phyloP scores from a whole-genome alignment of 2,888 invertebrate species.

The Synanthedon andrenaeformis region DNA sequence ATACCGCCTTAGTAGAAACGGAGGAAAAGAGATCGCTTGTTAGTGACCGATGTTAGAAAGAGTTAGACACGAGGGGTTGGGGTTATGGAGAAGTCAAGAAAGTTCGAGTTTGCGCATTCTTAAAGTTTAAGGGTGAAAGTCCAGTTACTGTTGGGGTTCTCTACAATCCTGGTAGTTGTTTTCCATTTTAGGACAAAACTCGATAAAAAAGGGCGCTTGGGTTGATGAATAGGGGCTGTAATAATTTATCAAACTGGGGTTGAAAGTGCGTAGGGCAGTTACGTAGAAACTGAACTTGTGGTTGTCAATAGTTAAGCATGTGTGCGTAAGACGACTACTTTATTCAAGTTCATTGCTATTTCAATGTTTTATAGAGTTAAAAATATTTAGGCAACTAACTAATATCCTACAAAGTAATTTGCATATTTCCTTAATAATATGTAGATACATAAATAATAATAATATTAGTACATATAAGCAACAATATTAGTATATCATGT shows the following conservation, averaged over 20 bases:
- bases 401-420: no score
- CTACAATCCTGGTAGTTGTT: slow-evolving; percentile 63
- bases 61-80: slow-evolving; percentile 36
- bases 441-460: no score
- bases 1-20: slow-evolving; percentile 36
- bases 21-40: slow-evolving; percentile 26
- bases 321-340: not conserved
- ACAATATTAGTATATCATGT: no score
- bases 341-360: not conserved
- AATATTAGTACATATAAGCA: no score
- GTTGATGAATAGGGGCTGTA: slow-evolving; percentile 6
- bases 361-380: no score
- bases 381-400: no score
- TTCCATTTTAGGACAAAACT: slow-evolving; percentile 72
- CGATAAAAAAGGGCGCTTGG: slow-evolving; percentile 62
- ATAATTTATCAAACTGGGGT: slow-evolving; percentile 14
- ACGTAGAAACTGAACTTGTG: slow-evolving; percentile 5
- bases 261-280: slow-evolving; percentile 34
- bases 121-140: slow-evolving; percentile 56
- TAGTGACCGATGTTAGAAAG: slow-evolving; percentile 38
- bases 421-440: no score
- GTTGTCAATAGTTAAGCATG: slow-evolving; percentile 3
- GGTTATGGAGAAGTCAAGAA: slow-evolving; percentile 36
- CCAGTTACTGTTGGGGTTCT: slow-evolving; percentile 29
- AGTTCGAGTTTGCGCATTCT: slow-evolving; percentile 61